Percentiles rank a stretch among this genome's conserved stretches.
Evolutionary conservation across 2,113 vertebrate genomes (phyloP).

Genomic region (Corythornis vintsioides): DNA sequence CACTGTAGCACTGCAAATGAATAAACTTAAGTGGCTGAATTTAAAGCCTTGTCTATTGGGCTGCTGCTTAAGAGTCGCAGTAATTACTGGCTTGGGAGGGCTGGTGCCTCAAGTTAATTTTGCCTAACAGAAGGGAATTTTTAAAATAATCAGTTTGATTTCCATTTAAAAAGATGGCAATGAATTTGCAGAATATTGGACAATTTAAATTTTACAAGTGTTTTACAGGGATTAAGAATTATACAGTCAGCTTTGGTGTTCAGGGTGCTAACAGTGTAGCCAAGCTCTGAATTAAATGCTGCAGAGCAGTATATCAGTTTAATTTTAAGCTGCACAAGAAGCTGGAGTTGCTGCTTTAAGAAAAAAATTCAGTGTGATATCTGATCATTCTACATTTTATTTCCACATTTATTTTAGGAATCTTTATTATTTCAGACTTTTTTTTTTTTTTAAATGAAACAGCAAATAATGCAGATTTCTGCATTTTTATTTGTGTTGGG

Average conservation of each 20-base stretch:
- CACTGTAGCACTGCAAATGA: background rate
- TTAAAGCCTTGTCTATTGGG: background rate
- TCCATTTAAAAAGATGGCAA: background rate
- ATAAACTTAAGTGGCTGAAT: slow-evolving; percentile 21
- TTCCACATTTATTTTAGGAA: background rate
- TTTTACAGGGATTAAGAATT: background rate
- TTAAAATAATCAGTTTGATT: background rate
- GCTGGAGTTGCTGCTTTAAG: background rate
- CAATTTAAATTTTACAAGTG: background rate
- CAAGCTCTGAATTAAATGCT: slow-evolving; percentile 22
- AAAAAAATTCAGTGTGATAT: background rate
- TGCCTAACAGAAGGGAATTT: background rate
- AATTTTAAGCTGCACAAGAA: background rate
- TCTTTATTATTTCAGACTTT: background rate
- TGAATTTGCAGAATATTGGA: background rate
- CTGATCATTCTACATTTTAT: background rate
- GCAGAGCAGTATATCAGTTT: slow-evolving; percentile 15
- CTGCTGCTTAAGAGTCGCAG: background rate
- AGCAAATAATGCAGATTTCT: background rate
- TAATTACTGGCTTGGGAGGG: slow-evolving; percentile 28
- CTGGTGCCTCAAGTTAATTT: slow-evolving; percentile 30
- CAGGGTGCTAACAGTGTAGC: background rate
- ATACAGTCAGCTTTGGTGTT: background rate
- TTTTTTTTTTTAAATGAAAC: background rate
- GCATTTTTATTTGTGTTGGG: background rate